Conservation (phyloP, 2,797 vertebrate genomes). For the Lutra lutra region DNA sequence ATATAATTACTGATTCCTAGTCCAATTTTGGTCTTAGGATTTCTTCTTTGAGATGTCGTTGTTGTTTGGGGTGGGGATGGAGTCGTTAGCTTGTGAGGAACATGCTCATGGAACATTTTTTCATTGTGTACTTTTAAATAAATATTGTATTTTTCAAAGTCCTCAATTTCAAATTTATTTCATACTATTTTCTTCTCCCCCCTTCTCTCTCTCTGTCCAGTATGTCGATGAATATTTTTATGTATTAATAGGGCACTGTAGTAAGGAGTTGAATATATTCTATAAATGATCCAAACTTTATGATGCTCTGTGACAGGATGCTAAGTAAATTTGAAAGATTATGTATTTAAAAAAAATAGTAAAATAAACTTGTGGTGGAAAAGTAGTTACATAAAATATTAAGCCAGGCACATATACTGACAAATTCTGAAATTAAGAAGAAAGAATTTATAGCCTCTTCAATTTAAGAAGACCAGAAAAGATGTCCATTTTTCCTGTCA, state of each 20-base stretch:
- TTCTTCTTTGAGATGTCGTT: not conserved
- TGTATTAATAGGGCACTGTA: not conserved
- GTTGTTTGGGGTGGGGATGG: not conserved
- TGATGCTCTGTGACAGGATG: not conserved
- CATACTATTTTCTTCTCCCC: not conserved
- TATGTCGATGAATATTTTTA: not conserved
- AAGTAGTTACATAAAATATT: not conserved
- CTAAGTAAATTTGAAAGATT: not conserved
- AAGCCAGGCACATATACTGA: not conserved
- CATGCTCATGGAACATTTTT: not conserved
- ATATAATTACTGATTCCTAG: not conserved
- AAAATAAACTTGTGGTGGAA: not conserved
- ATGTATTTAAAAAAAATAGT: not conserved
- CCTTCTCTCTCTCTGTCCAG: not conserved
- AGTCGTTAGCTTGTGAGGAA: not conserved
- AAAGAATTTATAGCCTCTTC: not conserved
- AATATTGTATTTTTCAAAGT: not conserved
- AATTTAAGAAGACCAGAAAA: not conserved
- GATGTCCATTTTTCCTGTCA: not conserved
- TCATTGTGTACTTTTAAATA: not conserved
- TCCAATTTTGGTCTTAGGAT: not conserved
- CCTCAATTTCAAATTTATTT: not conserved
- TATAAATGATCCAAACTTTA: not conserved
- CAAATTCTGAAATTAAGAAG: not conserved
- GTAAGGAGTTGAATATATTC: not conserved